Evolutionary conservation across 2,888 invertebrate species (phyloP).

Genomic region (Drosophila paramelanica): DNA sequence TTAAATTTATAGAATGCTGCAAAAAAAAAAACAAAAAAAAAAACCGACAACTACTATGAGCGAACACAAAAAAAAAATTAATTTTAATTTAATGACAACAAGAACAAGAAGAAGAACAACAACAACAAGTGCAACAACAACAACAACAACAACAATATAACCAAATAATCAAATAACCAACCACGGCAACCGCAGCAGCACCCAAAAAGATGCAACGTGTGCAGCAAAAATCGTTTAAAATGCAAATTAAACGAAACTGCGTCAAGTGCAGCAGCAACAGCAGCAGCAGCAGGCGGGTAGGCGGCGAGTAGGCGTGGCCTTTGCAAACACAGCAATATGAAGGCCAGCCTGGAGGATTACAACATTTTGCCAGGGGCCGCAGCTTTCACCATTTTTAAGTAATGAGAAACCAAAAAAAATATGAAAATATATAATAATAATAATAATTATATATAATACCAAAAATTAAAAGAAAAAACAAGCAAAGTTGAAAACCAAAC

Average conservation of each 20-base stretch:
- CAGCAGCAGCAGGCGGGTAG: constrained; percentile 30
- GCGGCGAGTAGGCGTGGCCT: constrained; percentile 53
- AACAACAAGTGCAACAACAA: constrained; percentile 44
- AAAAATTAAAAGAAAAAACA: constrained; percentile 27
- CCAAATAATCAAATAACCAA: constrained; percentile 58
- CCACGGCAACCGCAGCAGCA: constrained; percentile 39
- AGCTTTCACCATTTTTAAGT: constrained; percentile 65
- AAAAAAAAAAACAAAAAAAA: constrained; percentile 34
- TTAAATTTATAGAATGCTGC: constrained; percentile 41
- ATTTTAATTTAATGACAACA: constrained; percentile 74
- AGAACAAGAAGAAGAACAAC: constrained; percentile 40
- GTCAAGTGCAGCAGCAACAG: constrained; percentile 59
- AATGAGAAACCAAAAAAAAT: constrained; percentile 60
- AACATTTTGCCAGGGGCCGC: constrained; percentile 49
- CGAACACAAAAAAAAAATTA: constrained; percentile 60
- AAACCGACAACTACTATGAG: constrained; percentile 35
- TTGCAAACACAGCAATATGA: constrained; percentile 41
- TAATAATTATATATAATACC: constrained; percentile 20
- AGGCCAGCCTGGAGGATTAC: constrained; percentile 57
- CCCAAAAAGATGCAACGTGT: constrained; percentile 73
- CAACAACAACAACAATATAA: constrained; percentile 49
- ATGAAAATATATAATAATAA: constrained; percentile 11
- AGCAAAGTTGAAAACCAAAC: constrained; percentile 27
- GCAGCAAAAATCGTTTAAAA: constrained; percentile 81
- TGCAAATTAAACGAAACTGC: constrained; percentile 74